phyloP scores from a whole-genome alignment of 2,113 vertebrate species.

The Megaceryle torquata region DNA sequence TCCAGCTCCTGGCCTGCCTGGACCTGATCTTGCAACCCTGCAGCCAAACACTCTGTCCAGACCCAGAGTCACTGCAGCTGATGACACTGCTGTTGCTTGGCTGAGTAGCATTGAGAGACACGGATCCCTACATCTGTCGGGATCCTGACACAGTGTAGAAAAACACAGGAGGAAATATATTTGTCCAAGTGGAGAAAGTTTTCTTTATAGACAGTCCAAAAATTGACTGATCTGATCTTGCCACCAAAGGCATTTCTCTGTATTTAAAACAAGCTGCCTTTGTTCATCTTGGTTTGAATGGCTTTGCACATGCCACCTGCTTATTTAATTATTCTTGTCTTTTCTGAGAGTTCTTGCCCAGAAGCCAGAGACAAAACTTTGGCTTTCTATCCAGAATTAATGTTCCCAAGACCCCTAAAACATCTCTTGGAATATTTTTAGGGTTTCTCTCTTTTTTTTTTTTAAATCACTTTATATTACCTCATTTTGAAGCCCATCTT shows the following conservation, averaged over 20 bases:
- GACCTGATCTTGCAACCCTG: conserved; percentile 19
- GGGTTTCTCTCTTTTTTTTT: background rate
- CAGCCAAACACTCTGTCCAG: conserved; percentile 32
- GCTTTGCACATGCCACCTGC: background rate
- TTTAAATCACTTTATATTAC: background rate
- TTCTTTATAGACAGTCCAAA: conserved; percentile 6
- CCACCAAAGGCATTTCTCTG: background rate
- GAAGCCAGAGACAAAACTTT: background rate
- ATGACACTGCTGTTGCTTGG: conserved; percentile 40
- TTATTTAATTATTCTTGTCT: conserved; percentile 1
- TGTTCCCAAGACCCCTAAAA: background rate
- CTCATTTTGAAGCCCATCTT: background rate
- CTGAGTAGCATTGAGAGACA: background rate
- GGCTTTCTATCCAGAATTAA: background rate
- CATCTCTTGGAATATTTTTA: background rate
- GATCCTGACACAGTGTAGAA: background rate
- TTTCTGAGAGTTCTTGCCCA: background rate
- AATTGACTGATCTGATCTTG: background rate
- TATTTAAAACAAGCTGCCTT: background rate
- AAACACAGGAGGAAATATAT: background rate
- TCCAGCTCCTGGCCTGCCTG: conserved; percentile 47
- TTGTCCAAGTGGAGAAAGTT: background rate
- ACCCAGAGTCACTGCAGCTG: conserved; percentile 37
- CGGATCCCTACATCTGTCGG: background rate
- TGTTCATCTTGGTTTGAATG: background rate